Evolutionary conservation across 2,888 invertebrate genomes (phyloP), one percentile per base, ranked within the genome.

Genomic region (Luffia ferchaultella): DNA sequence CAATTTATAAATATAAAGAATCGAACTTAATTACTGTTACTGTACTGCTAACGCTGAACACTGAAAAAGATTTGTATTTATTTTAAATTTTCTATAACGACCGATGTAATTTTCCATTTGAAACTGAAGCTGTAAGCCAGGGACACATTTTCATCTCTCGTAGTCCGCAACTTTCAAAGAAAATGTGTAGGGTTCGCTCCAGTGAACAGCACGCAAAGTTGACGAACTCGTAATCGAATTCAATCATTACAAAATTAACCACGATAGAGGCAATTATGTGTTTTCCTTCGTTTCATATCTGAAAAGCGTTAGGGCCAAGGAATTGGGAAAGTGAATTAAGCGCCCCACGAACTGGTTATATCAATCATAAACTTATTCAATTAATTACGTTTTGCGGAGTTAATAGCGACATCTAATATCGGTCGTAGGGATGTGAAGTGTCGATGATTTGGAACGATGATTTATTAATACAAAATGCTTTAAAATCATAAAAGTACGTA

Each of bases 351-450:
- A 79, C 83, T 80, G 82, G 83, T 82, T 80, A 83, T 83, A 83
- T 83, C 83, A 83, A 83, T 83, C 83, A 83, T 83, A 83, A 83
- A 83, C 78, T 83, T 83, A 83, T 80, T 83, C 83, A 75, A 83
- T 83, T 83, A 83, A 83, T 83, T 83, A 83, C 82, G 79, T 83
- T 83, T 83, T 83, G 82, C 82, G 83, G 79, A 82, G 82, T 82
- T 83, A 83, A 83, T 83, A 80, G 83, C 80, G 78, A 80, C 83
- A 82, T 80, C 82, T 82, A 82, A 30, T 30, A 30, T 30, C 30
- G 30, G 30, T 12, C 5, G 30, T 30, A 30, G 30, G 30, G 30
- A 12, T 30, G 30, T 12, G 12, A 3, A 3, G 5, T 30, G 3
- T 30, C 30, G 3, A 12, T 30, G 30, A 30, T 30, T 12, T 12